Conservation (phyloP, 2,888 invertebrate genomes). For the Athripsodes cinereus region DNA sequence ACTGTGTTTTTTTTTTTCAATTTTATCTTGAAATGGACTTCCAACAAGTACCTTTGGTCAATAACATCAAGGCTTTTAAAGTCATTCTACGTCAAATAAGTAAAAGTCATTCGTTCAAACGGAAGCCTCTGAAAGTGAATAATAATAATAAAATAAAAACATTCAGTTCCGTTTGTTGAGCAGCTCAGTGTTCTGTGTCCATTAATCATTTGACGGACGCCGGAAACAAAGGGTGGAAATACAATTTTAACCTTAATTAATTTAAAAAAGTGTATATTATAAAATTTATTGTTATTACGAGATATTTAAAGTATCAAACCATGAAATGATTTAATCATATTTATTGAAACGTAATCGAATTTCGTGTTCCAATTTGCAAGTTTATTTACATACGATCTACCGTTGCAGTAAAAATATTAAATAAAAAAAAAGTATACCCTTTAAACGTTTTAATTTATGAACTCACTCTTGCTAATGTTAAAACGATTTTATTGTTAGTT, state of each 20-base stretch:
- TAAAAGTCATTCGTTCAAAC: not conserved
- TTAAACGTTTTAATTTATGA: too few relatives aligned
- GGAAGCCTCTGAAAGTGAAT: not conserved
- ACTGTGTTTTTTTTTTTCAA: too few relatives aligned
- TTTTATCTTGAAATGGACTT: too few relatives aligned
- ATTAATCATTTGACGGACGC: slow-evolving; percentile 1
- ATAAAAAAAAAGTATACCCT: too few relatives aligned
- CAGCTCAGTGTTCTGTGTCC: not conserved
- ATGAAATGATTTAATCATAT: not conserved
- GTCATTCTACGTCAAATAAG: too few relatives aligned
- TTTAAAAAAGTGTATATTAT: not conserved
- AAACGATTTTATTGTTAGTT: too few relatives aligned
- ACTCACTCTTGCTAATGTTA: too few relatives aligned
- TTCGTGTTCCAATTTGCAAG: not conserved
- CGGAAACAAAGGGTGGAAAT: slow-evolving; percentile 1
- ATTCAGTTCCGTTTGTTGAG: not conserved
- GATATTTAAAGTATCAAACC: not conserved
- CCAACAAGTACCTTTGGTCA: too few relatives aligned
- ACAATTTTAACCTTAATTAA: slow-evolving; percentile 2
- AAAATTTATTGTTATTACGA: not conserved
- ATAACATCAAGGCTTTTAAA: too few relatives aligned
- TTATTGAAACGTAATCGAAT: not conserved
- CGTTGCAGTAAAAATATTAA: too few relatives aligned
- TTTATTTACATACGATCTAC: too few relatives aligned
- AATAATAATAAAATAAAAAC: slow-evolving; percentile 2